A percentile compares a stretch with the other conserved stretches of the same genome.
Evolutionary conservation across 2,797 vertebrate species (phyloP).

Genomic region (Muraenolepis orangiensis): DNA sequence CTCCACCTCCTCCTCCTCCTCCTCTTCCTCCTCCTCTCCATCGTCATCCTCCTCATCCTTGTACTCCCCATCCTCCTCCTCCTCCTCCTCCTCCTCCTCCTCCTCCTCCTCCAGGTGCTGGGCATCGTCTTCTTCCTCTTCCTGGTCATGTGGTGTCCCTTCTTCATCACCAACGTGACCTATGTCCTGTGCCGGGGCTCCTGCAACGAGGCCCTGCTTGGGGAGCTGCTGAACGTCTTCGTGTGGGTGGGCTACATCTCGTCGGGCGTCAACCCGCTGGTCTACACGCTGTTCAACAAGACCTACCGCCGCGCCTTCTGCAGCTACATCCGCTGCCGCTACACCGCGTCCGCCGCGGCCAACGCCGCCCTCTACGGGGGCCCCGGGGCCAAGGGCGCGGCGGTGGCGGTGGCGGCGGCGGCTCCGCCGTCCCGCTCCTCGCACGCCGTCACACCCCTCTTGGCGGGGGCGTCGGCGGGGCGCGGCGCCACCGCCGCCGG

Average conservation of each 20-base stretch:
- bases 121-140: slow-evolving; percentile 98
- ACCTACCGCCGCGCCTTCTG: slow-evolving; percentile 94
- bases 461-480: slow-evolving; percentile 52
- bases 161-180: slow-evolving; percentile 97
- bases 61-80: slow-evolving; percentile 86
- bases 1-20: too few species aligned
- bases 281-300: slow-evolving; percentile 98
- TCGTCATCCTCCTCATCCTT: slow-evolving; percentile 91
- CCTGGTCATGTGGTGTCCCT: slow-evolving; percentile 98
- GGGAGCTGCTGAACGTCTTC: slow-evolving; percentile 91
- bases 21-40: not conserved
- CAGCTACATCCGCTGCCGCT: slow-evolving; percentile 90
- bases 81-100: not conserved
- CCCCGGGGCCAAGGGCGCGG: slow-evolving; percentile 7
- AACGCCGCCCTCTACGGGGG: too few species aligned
- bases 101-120: slow-evolving; percentile 69
- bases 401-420: slow-evolving; percentile 40
- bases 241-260: slow-evolving; percentile 99
- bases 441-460: slow-evolving; percentile 66
- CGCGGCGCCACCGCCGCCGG: slow-evolving; percentile 81
- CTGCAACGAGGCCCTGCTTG: slow-evolving; percentile 83
- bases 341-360: slow-evolving; percentile 57
- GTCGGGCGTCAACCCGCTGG: slow-evolving; percentile 93
- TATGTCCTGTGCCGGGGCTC: slow-evolving; percentile 85
- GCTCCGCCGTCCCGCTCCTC: slow-evolving; percentile 61